Evolutionary conservation across 1,140 invertebrate species (phyloP).

Genomic region (Agraylea sexmaculata): DNA sequence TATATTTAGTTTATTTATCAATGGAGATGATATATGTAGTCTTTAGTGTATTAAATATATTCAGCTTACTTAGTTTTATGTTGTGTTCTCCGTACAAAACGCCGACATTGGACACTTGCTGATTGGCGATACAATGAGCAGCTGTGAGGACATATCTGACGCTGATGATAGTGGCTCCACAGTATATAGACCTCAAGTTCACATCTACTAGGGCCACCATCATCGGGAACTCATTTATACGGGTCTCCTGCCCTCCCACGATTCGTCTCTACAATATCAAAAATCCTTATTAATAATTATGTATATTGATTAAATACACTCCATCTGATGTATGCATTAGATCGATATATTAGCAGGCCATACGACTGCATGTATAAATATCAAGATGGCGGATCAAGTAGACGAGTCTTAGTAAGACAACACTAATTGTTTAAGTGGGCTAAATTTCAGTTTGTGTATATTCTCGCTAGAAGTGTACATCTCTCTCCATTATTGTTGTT

Average conservation of each 20-base stretch:
- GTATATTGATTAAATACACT: no score
- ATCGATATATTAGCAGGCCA: no score
- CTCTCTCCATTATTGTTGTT: no score
- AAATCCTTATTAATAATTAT: no score
- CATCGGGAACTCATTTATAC: conserved; percentile 52
- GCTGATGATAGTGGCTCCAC: conserved; percentile 37
- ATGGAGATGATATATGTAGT: no score
- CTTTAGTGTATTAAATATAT: conserved; percentile 3
- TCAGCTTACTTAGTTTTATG: conserved; percentile 27
- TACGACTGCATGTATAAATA: no score
- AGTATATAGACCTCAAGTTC: conserved; percentile 27
- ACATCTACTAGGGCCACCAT: conserved; percentile 47
- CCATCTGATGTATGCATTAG: no score
- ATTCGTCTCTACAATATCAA: conserved; percentile 39
- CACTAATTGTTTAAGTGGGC: no score
- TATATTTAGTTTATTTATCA: conserved; percentile 7
- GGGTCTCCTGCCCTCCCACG: conserved; percentile 46
- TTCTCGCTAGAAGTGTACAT: no score
- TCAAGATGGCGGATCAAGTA: no score
- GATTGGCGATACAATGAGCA: conserved; percentile 32
- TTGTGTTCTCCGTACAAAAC: conserved; percentile 53
- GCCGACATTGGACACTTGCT: conserved; percentile 25
- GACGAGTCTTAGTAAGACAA: no score
- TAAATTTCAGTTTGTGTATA: no score
- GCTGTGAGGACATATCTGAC: conserved; percentile 49